Evolutionary conservation across 2,888 invertebrate genomes (phyloP), one percentile per base, ranked within the genome.

Genomic region (Bombylius discolor): DNA sequence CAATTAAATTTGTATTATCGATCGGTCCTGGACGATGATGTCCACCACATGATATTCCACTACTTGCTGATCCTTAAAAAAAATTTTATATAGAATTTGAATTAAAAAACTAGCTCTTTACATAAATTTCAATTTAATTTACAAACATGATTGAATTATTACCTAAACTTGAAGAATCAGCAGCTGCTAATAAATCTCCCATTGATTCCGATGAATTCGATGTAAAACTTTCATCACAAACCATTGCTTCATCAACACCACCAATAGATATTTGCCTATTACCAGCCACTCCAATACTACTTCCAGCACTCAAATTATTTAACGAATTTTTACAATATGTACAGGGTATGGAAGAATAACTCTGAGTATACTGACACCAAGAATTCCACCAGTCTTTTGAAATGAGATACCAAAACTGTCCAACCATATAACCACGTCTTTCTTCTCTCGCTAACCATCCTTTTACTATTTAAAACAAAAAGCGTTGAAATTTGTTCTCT

Each of bases 381-480:
- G 76, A 76, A 59, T 80, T 81, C 92, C 92, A 94, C 94, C 94
- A 94, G 63, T 87, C 85, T 49, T 84, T 82, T 2, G 85, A 81
- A 58, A 93, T 81, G 60, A 94, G 79, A 78, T 91, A 93, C 91
- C 92, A 93, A 74, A 89, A 87, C 74, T 92, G 90, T 0, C 90
- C 91, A 55, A 87, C 82, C 49, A 81, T 76, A 68, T 86, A 83
- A 0, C 89, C 88, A 49, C 88, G 80, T 50, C 80, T 77, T 62
- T 84, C 83, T 68, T 89, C 89, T 47, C 93, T 79, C 4, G 83
- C 80, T 59, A 92, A 69, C 93, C 93, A 94, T 3, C 88, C 86
- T 59, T 83, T 80, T 12, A 86, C 87, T 80, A 68, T 49, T 70
- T 67, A 45, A 49, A 54, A 42, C 6, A n/a, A 8, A 9, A 39